A percentile compares a stretch with the other conserved stretches of the same genome.
Evolutionary conservation across 92 coral and sea anemone species (phyloP).

Genomic region (Porites lobata): DNA sequence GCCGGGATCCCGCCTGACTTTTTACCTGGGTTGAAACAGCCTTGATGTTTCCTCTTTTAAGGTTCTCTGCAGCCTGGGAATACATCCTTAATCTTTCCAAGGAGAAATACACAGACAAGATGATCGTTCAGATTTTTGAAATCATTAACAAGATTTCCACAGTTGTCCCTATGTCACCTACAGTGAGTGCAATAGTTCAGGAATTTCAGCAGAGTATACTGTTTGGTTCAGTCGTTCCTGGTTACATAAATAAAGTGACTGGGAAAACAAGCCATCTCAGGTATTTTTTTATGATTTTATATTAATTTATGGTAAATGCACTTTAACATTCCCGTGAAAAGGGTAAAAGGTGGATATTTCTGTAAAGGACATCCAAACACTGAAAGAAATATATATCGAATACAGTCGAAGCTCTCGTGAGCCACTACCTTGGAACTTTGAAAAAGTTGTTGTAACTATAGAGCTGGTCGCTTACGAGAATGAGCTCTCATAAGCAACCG

Average conservation of each 20-base stretch:
- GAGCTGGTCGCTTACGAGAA: too few species aligned
- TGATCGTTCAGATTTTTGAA: conserved; percentile 12
- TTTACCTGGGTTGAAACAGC: too few species aligned
- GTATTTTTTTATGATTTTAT: neutral
- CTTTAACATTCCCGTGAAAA: neutral
- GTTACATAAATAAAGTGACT: neutral
- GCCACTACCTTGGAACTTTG: too few species aligned
- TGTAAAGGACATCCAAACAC: too few species aligned
- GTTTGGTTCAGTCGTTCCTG: conserved; percentile 18
- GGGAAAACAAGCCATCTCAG: neutral
- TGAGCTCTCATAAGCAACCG: too few species aligned
- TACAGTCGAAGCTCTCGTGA: too few species aligned
- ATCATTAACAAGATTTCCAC: conserved; percentile 21
- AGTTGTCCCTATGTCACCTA: conserved; percentile 5
- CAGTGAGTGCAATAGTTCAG: conserved; percentile 3
- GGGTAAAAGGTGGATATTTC: too few species aligned
- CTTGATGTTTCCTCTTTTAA: neutral
- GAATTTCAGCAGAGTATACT: conserved; percentile 21
- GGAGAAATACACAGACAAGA: neutral
- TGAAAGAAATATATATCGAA: too few species aligned
- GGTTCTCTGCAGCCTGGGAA: conserved; percentile 38
- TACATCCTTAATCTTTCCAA: conserved; percentile 31
- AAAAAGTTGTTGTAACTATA: too few species aligned
- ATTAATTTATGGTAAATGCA: neutral
- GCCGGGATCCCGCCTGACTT: too few species aligned